phyloP scores from a whole-genome alignment of 2,888 invertebrate species.

The Leptinotarsa peninsularis region DNA sequence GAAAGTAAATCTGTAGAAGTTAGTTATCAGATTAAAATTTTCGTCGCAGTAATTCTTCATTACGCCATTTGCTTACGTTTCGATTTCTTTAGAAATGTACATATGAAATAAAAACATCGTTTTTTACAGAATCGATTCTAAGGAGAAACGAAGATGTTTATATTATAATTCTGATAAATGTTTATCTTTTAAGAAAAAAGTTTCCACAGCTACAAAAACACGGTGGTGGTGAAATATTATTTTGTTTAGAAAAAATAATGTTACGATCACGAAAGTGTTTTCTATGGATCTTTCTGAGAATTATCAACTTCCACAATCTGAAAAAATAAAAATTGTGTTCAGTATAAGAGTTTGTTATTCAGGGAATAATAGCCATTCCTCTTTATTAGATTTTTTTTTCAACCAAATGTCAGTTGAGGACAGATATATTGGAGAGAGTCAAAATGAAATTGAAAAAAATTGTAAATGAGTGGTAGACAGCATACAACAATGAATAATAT shows the following conservation, averaged over 20 bases:
- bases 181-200: conserved; percentile 17
- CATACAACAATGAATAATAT: no score
- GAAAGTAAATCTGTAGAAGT: no score
- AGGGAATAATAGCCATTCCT: no score
- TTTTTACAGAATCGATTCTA: conserved; percentile 1
- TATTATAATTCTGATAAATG: conserved; percentile 16
- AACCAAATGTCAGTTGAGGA: no score
- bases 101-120: not conserved
- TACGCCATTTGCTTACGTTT: not conserved
- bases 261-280: not conserved
- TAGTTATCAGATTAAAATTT: not conserved
- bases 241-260: not conserved
- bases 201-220: not conserved
- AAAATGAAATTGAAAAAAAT: no score
- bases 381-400: no score
- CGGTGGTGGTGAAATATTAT: conserved; percentile 1
- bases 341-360: no score
- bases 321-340: no score
- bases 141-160: conserved; percentile 11
- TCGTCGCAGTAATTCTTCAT: not conserved
- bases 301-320: not conserved
- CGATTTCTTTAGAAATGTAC: conserved; percentile 1
- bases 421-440: no score
- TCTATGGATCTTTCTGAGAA: not conserved
- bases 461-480: no score